Base-by-base conservation (phyloP, 2,797 vertebrate genomes). In the Xiphophorus birchmanni region DNA sequence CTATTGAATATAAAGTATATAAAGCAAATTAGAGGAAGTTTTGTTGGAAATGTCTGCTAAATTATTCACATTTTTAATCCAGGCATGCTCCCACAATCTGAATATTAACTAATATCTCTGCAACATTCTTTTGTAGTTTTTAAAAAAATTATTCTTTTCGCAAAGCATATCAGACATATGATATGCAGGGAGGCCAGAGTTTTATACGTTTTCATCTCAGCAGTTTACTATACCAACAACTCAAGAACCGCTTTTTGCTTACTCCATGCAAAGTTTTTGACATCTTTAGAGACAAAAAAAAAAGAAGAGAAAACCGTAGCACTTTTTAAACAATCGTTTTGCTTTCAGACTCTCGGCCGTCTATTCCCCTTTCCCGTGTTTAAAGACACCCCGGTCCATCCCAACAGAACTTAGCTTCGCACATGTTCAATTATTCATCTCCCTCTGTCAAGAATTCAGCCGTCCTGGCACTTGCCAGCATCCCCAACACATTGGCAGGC, bases 391-490 rank as follows among this genome's bases (percentile, higher is more conserved):
- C 72, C 65, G n/a, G 87, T 90, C 89, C 80, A 90, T 88, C 92
- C 90, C 89, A 87, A 89, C 91, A 93, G 80, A 94, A 95, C 87
- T 94, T 87, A 78, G 79, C 89, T 89, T 82, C 80, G 82, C 91
- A 88, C 92, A 89, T 93, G 90, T 93, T 95, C 90, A 94, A 94
- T 93, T 94, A 95, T 95, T 95, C 93, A 94, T 95, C 92, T 94
- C 92, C 93, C 93, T 94, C 93, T 95, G 95, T 94, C 92, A 94
- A 93, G 87, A 93, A 94, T 93, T 94, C 92, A 95, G 92, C 90
- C 82, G 88, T 90, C 89, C 92, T 93, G 89, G 92, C 91, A 91
- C 89, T 92, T 91, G 93, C 94, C 95, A 92, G 92, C 92, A 92
- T 90, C 90, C 92, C 92, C 91, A 88, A 92, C 93, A 94, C 93